A percentile compares a stretch with the other conserved stretches of the same genome.
phyloP scores from a whole-genome alignment of 2,888 invertebrate species.

The Tanypteryx hageni region DNA sequence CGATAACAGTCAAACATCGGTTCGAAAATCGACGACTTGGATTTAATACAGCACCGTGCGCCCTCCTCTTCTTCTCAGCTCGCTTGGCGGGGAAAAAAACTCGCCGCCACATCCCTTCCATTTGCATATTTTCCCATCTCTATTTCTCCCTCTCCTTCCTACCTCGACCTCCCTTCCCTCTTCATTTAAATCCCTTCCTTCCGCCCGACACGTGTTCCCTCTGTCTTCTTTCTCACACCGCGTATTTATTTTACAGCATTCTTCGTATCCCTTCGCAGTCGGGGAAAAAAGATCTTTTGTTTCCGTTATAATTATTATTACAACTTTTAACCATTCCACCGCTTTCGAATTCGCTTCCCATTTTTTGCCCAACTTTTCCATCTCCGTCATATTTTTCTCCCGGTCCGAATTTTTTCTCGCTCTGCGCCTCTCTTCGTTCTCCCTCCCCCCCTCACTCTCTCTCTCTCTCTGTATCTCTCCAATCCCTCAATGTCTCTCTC shows the following conservation, averaged over 20 bases:
- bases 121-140: slow-evolving; percentile 32
- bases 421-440: background rate
- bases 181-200: background rate
- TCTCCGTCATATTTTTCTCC: background rate
- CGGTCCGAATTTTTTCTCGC: background rate
- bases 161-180: background rate
- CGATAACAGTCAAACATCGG: slow-evolving; percentile 43
- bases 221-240: background rate
- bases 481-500: slow-evolving; percentile 2
- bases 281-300: background rate
- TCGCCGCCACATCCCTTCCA: background rate
- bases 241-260: background rate
- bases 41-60: slow-evolving; percentile 4
- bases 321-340: background rate
- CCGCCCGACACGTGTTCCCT: background rate
- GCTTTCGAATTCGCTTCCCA: background rate
- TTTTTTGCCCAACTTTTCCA: background rate
- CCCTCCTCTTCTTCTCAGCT: background rate
- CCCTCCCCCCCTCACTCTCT: background rate
- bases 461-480: background rate
- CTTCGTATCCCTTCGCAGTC: background rate
- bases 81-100: background rate
- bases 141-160: background rate
- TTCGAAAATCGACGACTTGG: background rate
- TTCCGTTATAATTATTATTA: background rate